Evolutionary conservation across 2,113 vertebrate genomes (phyloP).

Genomic region (Acinonyx jubatus): DNA sequence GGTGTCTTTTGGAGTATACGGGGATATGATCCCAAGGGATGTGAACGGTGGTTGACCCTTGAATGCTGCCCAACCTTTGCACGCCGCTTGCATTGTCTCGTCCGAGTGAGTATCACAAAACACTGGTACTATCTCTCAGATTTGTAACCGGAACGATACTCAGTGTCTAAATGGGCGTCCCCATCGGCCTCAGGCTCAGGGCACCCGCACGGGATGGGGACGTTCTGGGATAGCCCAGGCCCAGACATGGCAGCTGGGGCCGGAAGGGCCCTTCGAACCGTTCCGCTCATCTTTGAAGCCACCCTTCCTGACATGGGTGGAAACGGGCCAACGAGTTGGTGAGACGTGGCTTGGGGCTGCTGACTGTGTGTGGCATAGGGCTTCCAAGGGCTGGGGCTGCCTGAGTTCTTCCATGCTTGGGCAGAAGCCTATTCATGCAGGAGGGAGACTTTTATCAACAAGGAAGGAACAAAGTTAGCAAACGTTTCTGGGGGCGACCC

Average conservation of each 20-base stretch:
- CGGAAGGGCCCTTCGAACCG: background rate
- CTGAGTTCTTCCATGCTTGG: background rate
- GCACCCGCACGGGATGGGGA: background rate
- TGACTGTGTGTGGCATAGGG: background rate
- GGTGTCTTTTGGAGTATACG: background rate
- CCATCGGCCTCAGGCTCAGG: background rate
- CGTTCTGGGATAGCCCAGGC: background rate
- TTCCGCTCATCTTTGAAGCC: background rate
- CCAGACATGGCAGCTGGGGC: background rate
- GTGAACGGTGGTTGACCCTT: background rate
- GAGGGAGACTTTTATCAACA: background rate
- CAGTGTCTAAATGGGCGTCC: background rate
- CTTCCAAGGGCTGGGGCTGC: rapidly evolving
- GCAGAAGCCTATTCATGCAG: background rate
- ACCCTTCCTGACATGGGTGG: background rate
- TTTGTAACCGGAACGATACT: background rate
- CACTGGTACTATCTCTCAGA: background rate
- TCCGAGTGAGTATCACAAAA: background rate
- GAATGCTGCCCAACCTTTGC: background rate
- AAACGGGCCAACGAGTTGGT: background rate
- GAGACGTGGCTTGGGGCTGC: background rate
- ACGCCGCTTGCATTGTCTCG: background rate
- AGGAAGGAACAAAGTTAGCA: background rate
- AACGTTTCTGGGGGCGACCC: background rate
- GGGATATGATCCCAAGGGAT: background rate